Evolutionary conservation across 2,113 vertebrate genomes (phyloP), one percentile per base, ranked within the genome.

Genomic region (Propithecus coquereli): DNA sequence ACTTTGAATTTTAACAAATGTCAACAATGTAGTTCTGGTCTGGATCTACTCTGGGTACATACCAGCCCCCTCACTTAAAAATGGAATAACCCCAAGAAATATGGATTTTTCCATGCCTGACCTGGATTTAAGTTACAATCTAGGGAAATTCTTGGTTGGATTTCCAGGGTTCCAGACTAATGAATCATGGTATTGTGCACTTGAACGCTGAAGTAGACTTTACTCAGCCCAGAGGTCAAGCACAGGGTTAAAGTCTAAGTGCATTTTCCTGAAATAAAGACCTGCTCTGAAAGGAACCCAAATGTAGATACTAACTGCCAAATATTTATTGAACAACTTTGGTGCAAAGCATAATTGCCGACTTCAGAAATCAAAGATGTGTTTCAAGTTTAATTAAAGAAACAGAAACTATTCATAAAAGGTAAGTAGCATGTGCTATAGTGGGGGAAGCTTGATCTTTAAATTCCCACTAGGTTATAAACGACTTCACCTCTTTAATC

Each of bases 241-340:
- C 5, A 23, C 8, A 87, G 14, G 1, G 14, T 68, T 96, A 93
- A 94, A 47, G 2, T 22, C 50, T 43, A 90, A 77, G 25, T 34
- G 70, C 40, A 18, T 77, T 92, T 90, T 90, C 61, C 37, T 94
- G 25, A 92, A 94, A 90, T 76, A 54, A 84, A 95, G 47, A 43
- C 27, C 1, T 54, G 2, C 22, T 94, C 68, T 74, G 30, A 93
- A 94, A 57, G 70, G n/a, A 87, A 82, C 22, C 2, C 13, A 77
- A 37, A n/a, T 71, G 7, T 47, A 81, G 20, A 68, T 32, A 85
- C 30, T 25, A 94, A 80, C 87, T 88, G 85, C 1, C 25, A 84
- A 90, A 40, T 57, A 94, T 37, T 87, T 40, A 66, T 8, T 80
- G 40, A 94, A 8, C n/a, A 89, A n/a, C 1, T 57, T 80, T 65